phyloP scores from a whole-genome alignment of 2,113 vertebrate species.

The Apistogramma diplotaenia region DNA sequence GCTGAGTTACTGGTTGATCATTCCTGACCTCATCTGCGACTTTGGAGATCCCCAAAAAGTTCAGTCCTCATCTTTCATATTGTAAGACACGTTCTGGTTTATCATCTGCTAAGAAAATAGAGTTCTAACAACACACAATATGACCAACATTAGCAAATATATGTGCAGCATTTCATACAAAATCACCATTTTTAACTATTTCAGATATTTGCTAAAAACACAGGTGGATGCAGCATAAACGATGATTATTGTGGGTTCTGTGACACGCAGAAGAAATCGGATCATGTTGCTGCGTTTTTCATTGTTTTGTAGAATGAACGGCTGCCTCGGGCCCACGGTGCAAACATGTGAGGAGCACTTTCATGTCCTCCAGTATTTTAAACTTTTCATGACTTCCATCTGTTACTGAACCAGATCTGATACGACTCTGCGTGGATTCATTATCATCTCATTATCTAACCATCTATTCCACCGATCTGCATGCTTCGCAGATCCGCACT shows the following conservation, averaged over 20 bases:
- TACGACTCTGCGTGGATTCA: neutral
- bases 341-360: conserved; percentile 6
- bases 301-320: conserved; percentile 1
- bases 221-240: neutral
- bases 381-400: conserved; percentile 13
- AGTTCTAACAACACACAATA: too few species aligned
- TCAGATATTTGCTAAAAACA: neutral
- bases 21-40: neutral
- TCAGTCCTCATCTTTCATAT: neutral
- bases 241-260: neutral
- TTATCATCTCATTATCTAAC: neutral
- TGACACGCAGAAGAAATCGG: neutral
- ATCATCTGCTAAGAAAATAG: neutral
- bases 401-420: conserved; percentile 12
- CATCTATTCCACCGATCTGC: neutral
- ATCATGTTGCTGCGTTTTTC: neutral
- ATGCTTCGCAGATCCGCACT: neutral
- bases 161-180: too few species aligned
- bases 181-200: too few species aligned
- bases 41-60: neutral
- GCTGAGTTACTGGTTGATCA: too few species aligned
- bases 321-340: neutral
- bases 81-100: neutral
- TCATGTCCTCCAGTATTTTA: conserved; percentile 23
- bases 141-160: neutral